Evolutionary conservation across 2,113 vertebrate species (phyloP), one percentile per base, ranked within the genome.

Genomic region (Etia nguti): DNA sequence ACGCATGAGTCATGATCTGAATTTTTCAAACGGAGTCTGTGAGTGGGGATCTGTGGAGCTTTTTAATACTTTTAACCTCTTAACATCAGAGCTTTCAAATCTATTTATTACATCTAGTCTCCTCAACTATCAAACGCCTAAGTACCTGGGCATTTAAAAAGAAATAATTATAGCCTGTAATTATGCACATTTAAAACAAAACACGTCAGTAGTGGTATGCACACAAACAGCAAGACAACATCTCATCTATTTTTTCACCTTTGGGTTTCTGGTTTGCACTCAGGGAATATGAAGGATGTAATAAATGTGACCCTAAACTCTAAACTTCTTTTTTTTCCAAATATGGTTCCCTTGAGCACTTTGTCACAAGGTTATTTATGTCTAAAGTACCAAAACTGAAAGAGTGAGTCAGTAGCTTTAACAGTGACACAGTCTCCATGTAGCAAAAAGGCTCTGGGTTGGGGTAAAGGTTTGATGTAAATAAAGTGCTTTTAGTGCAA

Each of bases 401-500:
- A 54, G 22, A 60, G 31, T 13, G 38, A 80, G 16, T 29, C 12
- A 4, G 31, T 12, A 59, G 24, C 46, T 65, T 31, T 82, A 57
- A n/a, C 12, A 82, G 59, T 24, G 41, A 3, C 36, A 46, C 68
- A 46, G 68, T 75, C 24, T 11, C 41, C 68, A 75, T 46, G 24
- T 15, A 75, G 2, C 43, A 75, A 29, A 46, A 48, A 48, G 43
- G 15, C 70, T 48, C 16, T 20, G 0, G 4, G 24, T 48, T 29
- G 43, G 6, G 24, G 43, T 75, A 50, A 73, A 46, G 65, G n/a
- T 43, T 38, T 43, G 38, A 70, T 15, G 12, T 24, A 68, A 46
- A 48, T 48, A 73, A 75, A 75, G 41, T 18, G 9, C 43, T 75
- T 48, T 48, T 48, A 75, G 70, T 75, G 24, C 41, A 75, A 48